Evolutionary conservation across 1,140 invertebrate genomes (phyloP).

Genomic region (Chrysoperla carnea): DNA sequence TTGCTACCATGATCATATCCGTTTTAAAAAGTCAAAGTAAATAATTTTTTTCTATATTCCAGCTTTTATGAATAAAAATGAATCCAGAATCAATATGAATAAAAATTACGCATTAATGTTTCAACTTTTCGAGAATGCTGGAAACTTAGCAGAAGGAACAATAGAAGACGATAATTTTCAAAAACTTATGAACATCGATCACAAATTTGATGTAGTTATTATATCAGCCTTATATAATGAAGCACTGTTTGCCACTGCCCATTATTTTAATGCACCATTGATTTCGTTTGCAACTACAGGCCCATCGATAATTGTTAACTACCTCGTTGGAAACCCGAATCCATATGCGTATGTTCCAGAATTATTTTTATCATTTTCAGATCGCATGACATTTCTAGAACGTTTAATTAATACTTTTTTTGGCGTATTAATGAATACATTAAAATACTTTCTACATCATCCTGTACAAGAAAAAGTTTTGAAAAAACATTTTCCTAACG

Average conservation of each 20-base stretch:
- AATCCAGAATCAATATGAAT: too few species aligned
- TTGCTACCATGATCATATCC: too few species aligned
- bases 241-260: background rate
- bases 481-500: background rate
- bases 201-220: background rate
- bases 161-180: background rate
- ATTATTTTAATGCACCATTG: background rate
- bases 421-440: too few species aligned
- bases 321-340: slow-evolving; percentile 14
- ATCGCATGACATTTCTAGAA: slow-evolving; percentile 21
- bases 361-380: slow-evolving; percentile 9
- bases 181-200: background rate
- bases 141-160: too few species aligned
- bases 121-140: too few species aligned
- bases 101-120: too few species aligned
- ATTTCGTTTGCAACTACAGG: background rate
- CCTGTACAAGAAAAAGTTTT: background rate
- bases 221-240: background rate
- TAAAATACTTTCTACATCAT: background rate
- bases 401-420: slow-evolving; percentile 9
- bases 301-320: background rate
- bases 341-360: slow-evolving; percentile 16
- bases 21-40: too few species aligned
- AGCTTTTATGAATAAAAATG: too few species aligned
- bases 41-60: too few species aligned